These are phyloP conservation scores for Julus scandinavius DNA, from an alignment of 2,888 invertebrate species.

Conservation along the genomic window DNA sequence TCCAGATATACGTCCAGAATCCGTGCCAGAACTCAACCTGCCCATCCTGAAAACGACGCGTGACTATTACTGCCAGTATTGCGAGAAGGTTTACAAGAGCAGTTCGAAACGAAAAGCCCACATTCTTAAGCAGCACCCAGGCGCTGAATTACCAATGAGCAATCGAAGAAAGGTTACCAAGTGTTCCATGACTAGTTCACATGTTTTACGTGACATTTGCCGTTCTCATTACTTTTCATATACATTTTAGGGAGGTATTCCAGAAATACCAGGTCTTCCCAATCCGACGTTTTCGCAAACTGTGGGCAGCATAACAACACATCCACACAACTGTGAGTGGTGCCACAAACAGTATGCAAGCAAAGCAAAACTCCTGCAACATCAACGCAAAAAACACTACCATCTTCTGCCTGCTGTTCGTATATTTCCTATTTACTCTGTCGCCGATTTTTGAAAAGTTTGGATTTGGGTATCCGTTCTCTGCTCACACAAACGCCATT, in stretches of 20 bases:
- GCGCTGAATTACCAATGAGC: slow-evolving; percentile 73
- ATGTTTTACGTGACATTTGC: background rate
- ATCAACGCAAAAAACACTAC: slow-evolving; percentile 68
- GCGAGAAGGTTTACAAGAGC: slow-evolving; percentile 85
- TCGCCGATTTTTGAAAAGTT: background rate
- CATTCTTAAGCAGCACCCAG: slow-evolving; percentile 85
- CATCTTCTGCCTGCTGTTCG: slow-evolving; percentile 60
- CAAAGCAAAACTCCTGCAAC: slow-evolving; percentile 72
- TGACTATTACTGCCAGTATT: slow-evolving; percentile 86
- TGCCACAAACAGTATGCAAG: slow-evolving; percentile 91
- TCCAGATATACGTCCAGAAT: slow-evolving; percentile 73
- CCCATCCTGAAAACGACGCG: slow-evolving; percentile 81
- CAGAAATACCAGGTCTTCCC: slow-evolving; percentile 68
- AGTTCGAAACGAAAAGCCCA: slow-evolving; percentile 86
- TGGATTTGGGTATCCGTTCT: background rate
- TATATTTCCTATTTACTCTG: background rate
- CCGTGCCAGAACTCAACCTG: slow-evolving; percentile 77
- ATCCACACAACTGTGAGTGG: slow-evolving; percentile 78
- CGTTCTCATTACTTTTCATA: background rate
- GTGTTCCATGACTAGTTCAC: background rate
- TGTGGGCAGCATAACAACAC: slow-evolving; percentile 78
- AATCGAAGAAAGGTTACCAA: slow-evolving; percentile 62
- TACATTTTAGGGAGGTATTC: slow-evolving; percentile 67
- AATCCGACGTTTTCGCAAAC: slow-evolving; percentile 76
- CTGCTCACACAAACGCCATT: background rate